Evolutionary conservation across 1,140 invertebrate genomes (phyloP).

Genomic region (Philotrypesis tridentata): DNA sequence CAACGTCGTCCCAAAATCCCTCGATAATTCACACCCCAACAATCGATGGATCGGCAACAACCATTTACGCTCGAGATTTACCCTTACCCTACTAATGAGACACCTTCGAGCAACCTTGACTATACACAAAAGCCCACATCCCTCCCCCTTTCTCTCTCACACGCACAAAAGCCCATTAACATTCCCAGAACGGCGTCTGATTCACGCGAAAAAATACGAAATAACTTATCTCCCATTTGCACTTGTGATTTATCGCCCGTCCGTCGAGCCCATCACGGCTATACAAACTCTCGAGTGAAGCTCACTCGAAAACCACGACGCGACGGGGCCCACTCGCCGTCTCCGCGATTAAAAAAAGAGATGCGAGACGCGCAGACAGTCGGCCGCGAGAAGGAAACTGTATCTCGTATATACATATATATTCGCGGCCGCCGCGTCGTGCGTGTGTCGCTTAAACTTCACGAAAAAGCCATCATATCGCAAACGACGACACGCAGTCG

Average conservation of each 20-base stretch:
- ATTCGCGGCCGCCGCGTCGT: too few species aligned
- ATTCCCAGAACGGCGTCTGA: constrained; percentile 9
- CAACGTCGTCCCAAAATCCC: too few species aligned
- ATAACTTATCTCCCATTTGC: not conserved
- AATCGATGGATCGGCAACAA: too few species aligned
- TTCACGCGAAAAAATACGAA: constrained; percentile 8
- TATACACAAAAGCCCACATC: not conserved
- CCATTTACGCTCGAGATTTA: not conserved
- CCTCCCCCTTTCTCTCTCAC: not conserved
- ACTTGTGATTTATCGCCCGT: constrained; percentile 27
- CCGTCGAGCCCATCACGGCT: not conserved
- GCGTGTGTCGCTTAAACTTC: not conserved
- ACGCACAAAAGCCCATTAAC: not conserved
- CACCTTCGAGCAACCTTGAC: not conserved
- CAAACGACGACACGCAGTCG: not conserved
- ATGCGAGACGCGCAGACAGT: too few species aligned
- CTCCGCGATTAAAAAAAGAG: not conserved
- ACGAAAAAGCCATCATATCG: not conserved
- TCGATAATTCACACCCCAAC: too few species aligned
- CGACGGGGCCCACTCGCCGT: too few species aligned
- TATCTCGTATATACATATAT: too few species aligned
- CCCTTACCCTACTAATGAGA: too few species aligned
- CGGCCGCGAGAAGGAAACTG: too few species aligned
- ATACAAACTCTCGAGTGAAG: too few species aligned
- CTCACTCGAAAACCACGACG: not conserved